A percentile compares a stretch with the other conserved stretches of the same genome.
phyloP scores from a whole-genome alignment of 1,140 invertebrate species.

The Andrena cerasifolii region DNA sequence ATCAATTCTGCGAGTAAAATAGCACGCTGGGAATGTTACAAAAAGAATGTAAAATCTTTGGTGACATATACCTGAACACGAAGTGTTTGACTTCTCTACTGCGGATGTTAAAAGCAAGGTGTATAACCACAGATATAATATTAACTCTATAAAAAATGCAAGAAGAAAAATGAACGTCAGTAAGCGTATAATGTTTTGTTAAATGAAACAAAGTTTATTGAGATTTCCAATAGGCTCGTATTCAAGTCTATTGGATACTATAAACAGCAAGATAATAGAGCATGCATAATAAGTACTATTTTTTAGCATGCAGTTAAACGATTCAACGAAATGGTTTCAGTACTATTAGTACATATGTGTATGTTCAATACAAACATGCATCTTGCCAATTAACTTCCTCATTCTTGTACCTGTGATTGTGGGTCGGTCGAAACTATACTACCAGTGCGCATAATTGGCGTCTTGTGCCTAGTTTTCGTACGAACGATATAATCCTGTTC shows the following conservation, averaged over 20 bases:
- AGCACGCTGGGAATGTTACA: too few species aligned
- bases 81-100: background rate
- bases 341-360: constrained; percentile 16
- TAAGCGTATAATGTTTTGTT: too few species aligned
- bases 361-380: constrained; percentile 39
- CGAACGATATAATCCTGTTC: constrained; percentile 88
- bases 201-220: background rate
- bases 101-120: background rate
- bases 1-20: too few species aligned
- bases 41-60: too few species aligned
- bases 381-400: constrained; percentile 24
- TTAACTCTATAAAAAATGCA: background rate
- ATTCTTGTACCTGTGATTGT: constrained; percentile 77
- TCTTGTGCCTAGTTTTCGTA: constrained; percentile 89
- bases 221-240: background rate
- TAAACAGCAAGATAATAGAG: background rate
- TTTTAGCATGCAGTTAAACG: background rate
- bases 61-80: too few species aligned
- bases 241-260: background rate
- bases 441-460: constrained; percentile 86
- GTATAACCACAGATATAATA: background rate
- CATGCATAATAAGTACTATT: constrained; percentile 2
- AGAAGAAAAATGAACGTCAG: background rate
- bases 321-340: constrained; percentile 9
- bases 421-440: constrained; percentile 85